Conservation (phyloP, 2,888 invertebrate species). For the Luffia ferchaultella region DNA sequence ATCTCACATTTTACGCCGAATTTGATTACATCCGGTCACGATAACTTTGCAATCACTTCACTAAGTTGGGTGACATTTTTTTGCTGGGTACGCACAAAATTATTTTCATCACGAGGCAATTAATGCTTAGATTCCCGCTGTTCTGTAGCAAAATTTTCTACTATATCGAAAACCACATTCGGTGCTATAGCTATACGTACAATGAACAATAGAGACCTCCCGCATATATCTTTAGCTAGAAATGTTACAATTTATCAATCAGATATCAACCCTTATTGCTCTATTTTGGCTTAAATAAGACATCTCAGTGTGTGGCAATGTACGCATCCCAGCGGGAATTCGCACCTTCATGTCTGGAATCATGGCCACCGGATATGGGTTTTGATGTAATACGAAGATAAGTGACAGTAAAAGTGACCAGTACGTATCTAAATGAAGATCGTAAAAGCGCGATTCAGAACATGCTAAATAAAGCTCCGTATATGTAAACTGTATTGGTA, state of each 20-base stretch:
- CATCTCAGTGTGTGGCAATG: conserved; percentile 51
- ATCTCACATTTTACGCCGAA: neutral
- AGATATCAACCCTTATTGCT: conserved; percentile 34
- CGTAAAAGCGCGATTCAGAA: no score
- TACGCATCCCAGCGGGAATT: conserved; percentile 30
- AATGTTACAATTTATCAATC: conserved; percentile 44
- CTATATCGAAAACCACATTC: no score
- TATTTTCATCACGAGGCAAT: no score
- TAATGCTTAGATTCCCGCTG: no score
- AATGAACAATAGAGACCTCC: conserved; percentile 39
- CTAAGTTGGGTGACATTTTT: no score
- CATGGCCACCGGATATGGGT: conserved; percentile 48
- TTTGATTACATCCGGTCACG: conserved; percentile 5
- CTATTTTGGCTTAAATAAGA: conserved; percentile 41
- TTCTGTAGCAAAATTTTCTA: no score
- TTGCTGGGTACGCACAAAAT: no score
- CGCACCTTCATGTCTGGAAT: conserved; percentile 58
- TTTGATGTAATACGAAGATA: conserved; percentile 64
- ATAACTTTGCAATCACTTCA: neutral
- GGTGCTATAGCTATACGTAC: no score
- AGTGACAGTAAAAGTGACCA: conserved; percentile 4
- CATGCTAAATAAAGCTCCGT: no score
- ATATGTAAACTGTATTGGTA: no score
- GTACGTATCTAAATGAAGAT: conserved; percentile 2
- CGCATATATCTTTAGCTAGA: conserved; percentile 23